Base-by-base conservation (phyloP, 2,113 vertebrate species). In the Fregata magnificens region DNA sequence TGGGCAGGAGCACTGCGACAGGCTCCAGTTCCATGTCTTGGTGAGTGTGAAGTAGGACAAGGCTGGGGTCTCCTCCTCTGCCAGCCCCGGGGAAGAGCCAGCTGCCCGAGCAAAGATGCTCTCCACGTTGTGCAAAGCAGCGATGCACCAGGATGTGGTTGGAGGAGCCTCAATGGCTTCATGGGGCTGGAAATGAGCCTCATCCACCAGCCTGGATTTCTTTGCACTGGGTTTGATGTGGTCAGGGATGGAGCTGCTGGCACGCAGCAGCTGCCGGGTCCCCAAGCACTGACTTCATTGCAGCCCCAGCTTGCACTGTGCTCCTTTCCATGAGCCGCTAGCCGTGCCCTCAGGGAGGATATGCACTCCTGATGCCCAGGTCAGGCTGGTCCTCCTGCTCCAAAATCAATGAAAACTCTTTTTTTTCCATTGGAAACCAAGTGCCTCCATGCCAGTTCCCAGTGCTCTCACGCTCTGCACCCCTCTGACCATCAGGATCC, bases 11-110 rank as follows among this genome's bases (percentile, higher is more conserved):
- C 96, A 59, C 45, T 99, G 99, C 14, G 97, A 99, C 34, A 98
- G 95, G 77, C 98, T 99, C 79, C 99, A 91, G 94, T 99, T 99
- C 97, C 99, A 99, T 0, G 99, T 99, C 52, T 96, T 99, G 98
- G 99, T 99, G 96, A 98, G 99, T 80, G n/a, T 0, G 25, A 20
- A 3, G 32, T 12, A 32, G 65, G 5, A 16, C 8, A 0, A 13
- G 53, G n/a, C 9, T 13, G 81, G n/a, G 26, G 19, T 29, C 16
- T 36, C 10, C 29, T 28, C 44, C 32, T 38, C 56, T 14, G 16
- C 61, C 65, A 36, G 12, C 34, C 32, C 58, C 2, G 0, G 14
- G n/a, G 21, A 5, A 40, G 16, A 52, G 47, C 5, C 25, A 10
- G 11, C 34, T 1, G 2, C 29, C 63, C 6, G 6, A 26, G 36